phyloP scores from a whole-genome alignment of 2,797 vertebrate genomes.

The Alcedo atthis region DNA sequence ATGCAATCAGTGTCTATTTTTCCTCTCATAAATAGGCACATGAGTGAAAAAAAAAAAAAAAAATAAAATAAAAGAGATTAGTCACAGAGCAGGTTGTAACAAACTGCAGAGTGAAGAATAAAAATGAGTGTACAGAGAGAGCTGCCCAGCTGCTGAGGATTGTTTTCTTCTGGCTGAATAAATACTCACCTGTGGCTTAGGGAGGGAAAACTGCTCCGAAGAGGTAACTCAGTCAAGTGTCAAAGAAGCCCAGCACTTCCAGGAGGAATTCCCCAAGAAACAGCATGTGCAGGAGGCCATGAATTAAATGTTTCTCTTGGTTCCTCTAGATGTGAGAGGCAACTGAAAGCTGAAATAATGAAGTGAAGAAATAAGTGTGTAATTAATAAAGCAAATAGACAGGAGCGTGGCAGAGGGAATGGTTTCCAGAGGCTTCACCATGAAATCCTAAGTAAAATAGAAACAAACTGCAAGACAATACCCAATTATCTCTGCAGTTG shows the following conservation, averaged over 20 bases:
- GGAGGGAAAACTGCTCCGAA: conserved; percentile 13
- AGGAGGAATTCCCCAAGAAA: conserved; percentile 60
- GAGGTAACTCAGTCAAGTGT: background rate
- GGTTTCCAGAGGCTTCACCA: background rate
- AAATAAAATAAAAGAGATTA: conserved; percentile 35
- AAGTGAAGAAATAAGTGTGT: conserved; percentile 54
- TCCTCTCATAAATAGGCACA: conserved; percentile 26
- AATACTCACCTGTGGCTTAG: conserved; percentile 40
- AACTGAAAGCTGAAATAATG: conserved; percentile 20
- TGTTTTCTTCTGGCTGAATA: background rate
- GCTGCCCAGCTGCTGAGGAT: background rate
- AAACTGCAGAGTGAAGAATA: conserved; percentile 28
- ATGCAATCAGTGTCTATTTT: conserved; percentile 64
- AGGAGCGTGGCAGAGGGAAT: conserved; percentile 11
- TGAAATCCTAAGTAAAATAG: background rate
- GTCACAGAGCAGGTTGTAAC: conserved; percentile 20
- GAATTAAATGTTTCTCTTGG: conserved; percentile 66
- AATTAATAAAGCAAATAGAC: conserved; percentile 51
- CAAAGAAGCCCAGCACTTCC: background rate
- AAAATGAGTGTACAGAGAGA: conserved; percentile 15
- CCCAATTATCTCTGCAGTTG: background rate
- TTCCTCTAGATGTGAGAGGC: conserved; percentile 32
- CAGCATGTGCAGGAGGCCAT: background rate
- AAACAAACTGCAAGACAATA: conserved; percentile 32
- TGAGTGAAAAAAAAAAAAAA: background rate